phyloP scores from a whole-genome alignment of 2,888 invertebrate genomes.

The Noctua fimbriata region DNA sequence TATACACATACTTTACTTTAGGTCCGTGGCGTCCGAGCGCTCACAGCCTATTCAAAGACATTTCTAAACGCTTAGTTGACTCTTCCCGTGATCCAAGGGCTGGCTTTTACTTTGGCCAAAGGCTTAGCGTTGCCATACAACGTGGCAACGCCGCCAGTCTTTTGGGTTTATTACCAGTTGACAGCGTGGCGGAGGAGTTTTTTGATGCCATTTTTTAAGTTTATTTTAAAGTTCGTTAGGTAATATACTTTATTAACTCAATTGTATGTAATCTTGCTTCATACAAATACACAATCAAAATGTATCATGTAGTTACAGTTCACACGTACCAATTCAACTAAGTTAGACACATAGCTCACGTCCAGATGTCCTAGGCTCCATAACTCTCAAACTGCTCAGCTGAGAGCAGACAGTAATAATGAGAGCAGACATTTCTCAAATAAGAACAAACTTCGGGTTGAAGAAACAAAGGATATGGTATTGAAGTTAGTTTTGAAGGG shows the following conservation, averaged over 20 bases:
- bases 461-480: not conserved
- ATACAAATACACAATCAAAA: not conserved
- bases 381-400: constrained; percentile 19
- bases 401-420: constrained; percentile 24
- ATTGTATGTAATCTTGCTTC: not conserved
- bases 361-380: constrained; percentile 12
- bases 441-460: constrained; percentile 6
- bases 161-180: too few relatives aligned
- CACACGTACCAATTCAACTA: constrained; percentile 16
- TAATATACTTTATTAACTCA: not conserved
- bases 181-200: too few relatives aligned
- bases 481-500: not conserved
- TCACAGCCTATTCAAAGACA: too few relatives aligned
- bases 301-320: not conserved
- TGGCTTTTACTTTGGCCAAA: too few relatives aligned
- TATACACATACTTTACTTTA: too few relatives aligned
- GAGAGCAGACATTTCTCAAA: constrained; percentile 28
- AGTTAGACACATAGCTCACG: constrained; percentile 19
- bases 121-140: too few relatives aligned
- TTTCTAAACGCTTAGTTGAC: too few relatives aligned
- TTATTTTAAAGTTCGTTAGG: too few relatives aligned
- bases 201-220: too few relatives aligned
- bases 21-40: too few relatives aligned
- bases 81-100: too few relatives aligned
- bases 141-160: too few relatives aligned